Base-by-base conservation (phyloP, 2,113 vertebrate genomes). In the Colistium nudipinnis region DNA sequence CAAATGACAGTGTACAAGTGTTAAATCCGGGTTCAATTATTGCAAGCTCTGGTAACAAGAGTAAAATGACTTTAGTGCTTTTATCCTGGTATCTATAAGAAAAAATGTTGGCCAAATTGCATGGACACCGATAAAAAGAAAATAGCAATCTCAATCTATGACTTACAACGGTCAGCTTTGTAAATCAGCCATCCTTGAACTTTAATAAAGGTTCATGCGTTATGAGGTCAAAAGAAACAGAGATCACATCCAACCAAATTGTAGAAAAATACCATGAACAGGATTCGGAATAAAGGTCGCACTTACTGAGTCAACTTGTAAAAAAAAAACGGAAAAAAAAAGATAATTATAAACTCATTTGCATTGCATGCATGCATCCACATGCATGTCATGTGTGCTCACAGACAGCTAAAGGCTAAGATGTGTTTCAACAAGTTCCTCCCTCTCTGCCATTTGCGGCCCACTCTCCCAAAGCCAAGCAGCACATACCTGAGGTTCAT, bases 341-440 rank as follows among this genome's bases (percentile, higher is more conserved):
- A n/a, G n/a, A n/a, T n/a, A n/a, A 53, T 19, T 4, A 47, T 57
- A 24, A 59, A 44, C 16, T 66, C 13, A 44, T 27, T 53, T 35
- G 30, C 7, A 11, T 35, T 31, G 28, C 30, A 54, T 22, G 30
- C 52, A 22, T 35, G 52, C 11, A 20, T 54, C 14, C 17, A 54
- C 52, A 20, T 54, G 52, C 51, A 51, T 28, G 8, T 41, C 64
- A 48, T 45, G 44, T 39, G 36, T 17, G 2, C 36, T 36, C 38
- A 22, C 44, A 48, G 4, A 72, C 22, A 30, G 76, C 75, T 44
- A 10, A 5, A n/a, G 65, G 84, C 76, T 20, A 20, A 67, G 59
- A 44, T 78, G 45, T 55, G 84, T 79, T 51, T 5, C 13, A 52
- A 72, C 84, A 67, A 24, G 70, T 74, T 75, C 5, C 3, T 65